Evolutionary conservation across 2,888 invertebrate genomes (phyloP), one percentile per base, ranked within the genome.

Genomic region (Choreutis nemorana): DNA sequence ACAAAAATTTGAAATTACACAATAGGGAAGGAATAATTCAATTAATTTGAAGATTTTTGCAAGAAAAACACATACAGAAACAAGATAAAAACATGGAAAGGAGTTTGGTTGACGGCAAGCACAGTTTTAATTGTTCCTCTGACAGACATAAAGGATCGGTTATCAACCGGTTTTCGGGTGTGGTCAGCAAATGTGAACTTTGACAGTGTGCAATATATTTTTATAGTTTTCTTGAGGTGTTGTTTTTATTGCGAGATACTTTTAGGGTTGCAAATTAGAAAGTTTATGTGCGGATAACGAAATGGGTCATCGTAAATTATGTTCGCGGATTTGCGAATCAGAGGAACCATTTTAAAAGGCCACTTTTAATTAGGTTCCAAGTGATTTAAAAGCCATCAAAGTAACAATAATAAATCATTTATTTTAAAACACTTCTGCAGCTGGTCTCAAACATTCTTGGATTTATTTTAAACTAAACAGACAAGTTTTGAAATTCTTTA

Each of bases 91-190:
- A n/a, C n/a, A n/a, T n/a, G n/a, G n/a, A n/a, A n/a, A n/a, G n/a
- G n/a, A n/a, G n/a, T n/a, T n/a, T n/a, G n/a, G n/a, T n/a, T n/a
- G 73, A 77, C 66, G 62, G 63, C 65, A 56, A 56, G n/a, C 60
- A 55, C 53, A 54, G 45, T 52, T 73, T 79, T 79, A 78, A 80
- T 79, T 79, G 77, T 67, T 58, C 50, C 55, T 70, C 71, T 77
- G 79, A 77, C 75, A 75, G 73, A 68, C 70, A 58, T 66, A 64
- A 61, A 63, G 55, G 58, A 54, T 48, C 58, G 44, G 56, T 54
- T 58, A 55, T 61, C 61, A 58, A 48, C 49, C 48, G 40, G 46
- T 44, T 60, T 63, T 63, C 64, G 64, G 66, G 68, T 72, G 72
- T 66, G 72, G 71, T 63, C 67, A 63, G 48, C 57, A 53, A 60